Conservation (phyloP, 1,140 invertebrate genomes). For the Euura saliciscinereae region DNA sequence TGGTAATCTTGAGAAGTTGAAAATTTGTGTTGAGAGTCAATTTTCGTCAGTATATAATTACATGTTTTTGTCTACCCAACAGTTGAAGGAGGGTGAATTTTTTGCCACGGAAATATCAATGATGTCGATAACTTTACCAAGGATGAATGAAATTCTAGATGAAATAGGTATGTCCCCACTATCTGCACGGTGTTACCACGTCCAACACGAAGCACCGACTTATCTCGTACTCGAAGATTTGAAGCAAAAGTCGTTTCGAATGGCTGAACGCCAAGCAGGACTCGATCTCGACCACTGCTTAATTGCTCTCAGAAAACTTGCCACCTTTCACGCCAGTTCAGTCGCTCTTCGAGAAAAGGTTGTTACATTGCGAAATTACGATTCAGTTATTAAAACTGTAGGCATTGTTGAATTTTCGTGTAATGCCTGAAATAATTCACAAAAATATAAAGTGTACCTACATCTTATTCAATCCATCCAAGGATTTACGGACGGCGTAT, state of each 20-base stretch:
- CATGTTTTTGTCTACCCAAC: no score
- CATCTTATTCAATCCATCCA: no score
- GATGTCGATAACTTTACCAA: slow-evolving; percentile 5
- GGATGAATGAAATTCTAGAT: background rate
- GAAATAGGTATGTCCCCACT: background rate
- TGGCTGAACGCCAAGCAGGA: slow-evolving; percentile 53
- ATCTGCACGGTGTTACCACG: slow-evolving; percentile 32
- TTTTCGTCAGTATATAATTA: no score
- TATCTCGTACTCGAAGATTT: slow-evolving; percentile 54
- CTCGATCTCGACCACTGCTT: slow-evolving; percentile 52
- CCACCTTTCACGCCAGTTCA: slow-evolving; percentile 60
- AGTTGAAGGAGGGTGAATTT: background rate
- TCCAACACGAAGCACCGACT: slow-evolving; percentile 34
- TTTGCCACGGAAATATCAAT: slow-evolving; percentile 14
- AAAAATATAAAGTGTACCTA: no score
- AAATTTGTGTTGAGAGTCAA: no score
- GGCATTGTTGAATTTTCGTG: no score
- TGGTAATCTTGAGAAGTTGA: no score
- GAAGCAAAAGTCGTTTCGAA: slow-evolving; percentile 48
- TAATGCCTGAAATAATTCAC: no score
- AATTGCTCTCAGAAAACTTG: slow-evolving; percentile 56
- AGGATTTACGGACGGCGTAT: no score
- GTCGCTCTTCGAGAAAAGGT: slow-evolving; percentile 51
- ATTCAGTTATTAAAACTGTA: no score
- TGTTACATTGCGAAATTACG: no score